Evolutionary conservation across 2,113 vertebrate genomes (phyloP), one percentile per base, ranked within the genome.

Genomic region (Epinephelus cyanopodus): DNA sequence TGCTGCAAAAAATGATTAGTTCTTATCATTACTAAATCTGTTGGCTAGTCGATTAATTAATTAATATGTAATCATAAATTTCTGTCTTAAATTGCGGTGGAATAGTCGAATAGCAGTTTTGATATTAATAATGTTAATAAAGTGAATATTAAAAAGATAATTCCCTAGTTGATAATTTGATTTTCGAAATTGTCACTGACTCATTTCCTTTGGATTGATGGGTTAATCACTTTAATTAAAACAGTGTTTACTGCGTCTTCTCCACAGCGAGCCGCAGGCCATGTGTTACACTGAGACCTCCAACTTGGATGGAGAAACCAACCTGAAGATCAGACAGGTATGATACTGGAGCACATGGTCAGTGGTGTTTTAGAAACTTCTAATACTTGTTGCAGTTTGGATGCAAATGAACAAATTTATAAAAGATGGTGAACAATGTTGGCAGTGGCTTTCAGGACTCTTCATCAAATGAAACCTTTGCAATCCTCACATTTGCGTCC

Each of bases 251-350:
- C 50, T 56, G 2, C n/a, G 19, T 79, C 48, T 10, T 77, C 39
- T 78, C 85, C 83, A 23, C 93, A 99, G 98, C 90, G 98, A 99
- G 87, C 98, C 98, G n/a, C 98, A 99, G 93, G 98, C 97, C 66
- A 99, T 99, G 98, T 99, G 98, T 83, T 99, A 99, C 81, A 97
- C 97, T 14, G 98, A 99, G 95, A 99, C 98, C 57, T 97, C 98
- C 62, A 99, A 99, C 91, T 96, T 99, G 0, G 98, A 99, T n/a
- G 98, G 98, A 71, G 98, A 99, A 94, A 99, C 98, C 0, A 99
- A 99, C 94, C 96, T 99, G 84, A 99, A 99, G 95, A 98, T 99
- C 92, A 94, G 98, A 85, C 98, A 99, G 97, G 98, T 99, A 95
- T 87, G 74, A 65, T 2, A 17, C 9, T 21, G 9, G 9, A 56